These are phyloP conservation scores for Magallana angulata DNA, from an alignment of 1,140 invertebrate species.

Conservation along the genomic window DNA sequence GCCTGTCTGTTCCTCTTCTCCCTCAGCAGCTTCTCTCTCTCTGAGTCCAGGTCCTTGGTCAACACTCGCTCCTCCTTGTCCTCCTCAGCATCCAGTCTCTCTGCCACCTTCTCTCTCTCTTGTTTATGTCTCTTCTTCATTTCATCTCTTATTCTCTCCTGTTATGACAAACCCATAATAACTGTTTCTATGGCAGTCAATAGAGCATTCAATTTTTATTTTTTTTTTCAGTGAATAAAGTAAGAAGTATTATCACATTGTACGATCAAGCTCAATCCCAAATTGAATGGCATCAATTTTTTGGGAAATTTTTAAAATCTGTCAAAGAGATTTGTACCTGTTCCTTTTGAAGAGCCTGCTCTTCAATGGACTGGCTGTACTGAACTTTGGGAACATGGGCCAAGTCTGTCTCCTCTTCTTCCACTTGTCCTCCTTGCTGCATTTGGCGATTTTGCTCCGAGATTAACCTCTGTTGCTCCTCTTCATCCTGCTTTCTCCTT, in stretches of 20 bases:
- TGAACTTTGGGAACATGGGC: constrained; percentile 70
- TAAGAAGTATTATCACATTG: too few relatives aligned
- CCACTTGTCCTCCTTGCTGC: constrained; percentile 56
- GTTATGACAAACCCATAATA: constrained; percentile 4
- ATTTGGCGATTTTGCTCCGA: constrained; percentile 72
- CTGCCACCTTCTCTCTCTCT: constrained; percentile 65
- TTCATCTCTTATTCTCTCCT: constrained; percentile 72
- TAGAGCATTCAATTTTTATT: too few relatives aligned
- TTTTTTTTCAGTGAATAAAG: too few relatives aligned
- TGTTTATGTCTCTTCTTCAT: constrained; percentile 71
- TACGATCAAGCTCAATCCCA: too few relatives aligned
- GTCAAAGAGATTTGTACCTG: constrained; percentile 64
- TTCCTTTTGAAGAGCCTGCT: constrained; percentile 73
- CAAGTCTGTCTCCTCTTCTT: constrained; percentile 59
- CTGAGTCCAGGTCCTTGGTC: constrained; percentile 62
- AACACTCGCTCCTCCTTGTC: constrained; percentile 63
- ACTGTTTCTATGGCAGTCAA: not conserved
- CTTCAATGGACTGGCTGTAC: constrained; percentile 67
- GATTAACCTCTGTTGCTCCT: constrained; percentile 71
- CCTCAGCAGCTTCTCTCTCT: constrained; percentile 69
- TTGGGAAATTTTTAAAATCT: too few relatives aligned
- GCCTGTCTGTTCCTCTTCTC: constrained; percentile 75
- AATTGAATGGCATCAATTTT: too few relatives aligned
- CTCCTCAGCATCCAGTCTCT: constrained; percentile 68
- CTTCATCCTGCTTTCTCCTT: constrained; percentile 70